A percentile compares a stretch with the other conserved stretches of the same genome.
Conservation (phyloP, 2,797 vertebrate species). For the Intellagama lesueurii region DNA sequence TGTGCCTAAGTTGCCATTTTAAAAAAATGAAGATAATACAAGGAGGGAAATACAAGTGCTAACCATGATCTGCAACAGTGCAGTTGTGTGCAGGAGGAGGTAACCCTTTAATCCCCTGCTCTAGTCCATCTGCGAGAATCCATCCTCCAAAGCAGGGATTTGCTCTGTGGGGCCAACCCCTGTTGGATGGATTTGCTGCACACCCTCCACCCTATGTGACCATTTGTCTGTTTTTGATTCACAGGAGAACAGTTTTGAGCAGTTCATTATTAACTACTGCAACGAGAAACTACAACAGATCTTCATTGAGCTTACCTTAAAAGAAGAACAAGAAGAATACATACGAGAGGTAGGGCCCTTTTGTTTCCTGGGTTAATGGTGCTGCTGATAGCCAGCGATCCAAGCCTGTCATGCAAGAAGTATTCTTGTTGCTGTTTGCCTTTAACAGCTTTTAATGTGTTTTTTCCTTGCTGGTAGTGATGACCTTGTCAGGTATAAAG, state of each 20-base stretch:
- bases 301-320: constrained; percentile 97
- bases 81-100: neutral
- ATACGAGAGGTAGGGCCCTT: constrained; percentile 87
- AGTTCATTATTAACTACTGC: constrained; percentile 99
- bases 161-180: neutral
- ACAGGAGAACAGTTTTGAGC: constrained; percentile 99
- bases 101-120: neutral
- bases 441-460: neutral
- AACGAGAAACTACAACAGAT: constrained; percentile 99
- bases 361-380: neutral
- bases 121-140: neutral
- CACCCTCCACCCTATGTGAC: neutral
- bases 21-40: neutral
- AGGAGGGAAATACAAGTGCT: neutral
- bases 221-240: constrained; percentile 42
- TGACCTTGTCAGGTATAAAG: constrained; percentile 13
- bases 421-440: neutral
- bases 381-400: neutral
- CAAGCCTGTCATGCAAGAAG: neutral
- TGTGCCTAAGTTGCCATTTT: neutral
- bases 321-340: constrained; percentile 98
- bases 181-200: neutral
- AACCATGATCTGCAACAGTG: no score
- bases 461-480: constrained; percentile 5
- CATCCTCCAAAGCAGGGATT: neutral